phyloP scores from a whole-genome alignment of 2,888 invertebrate species.

The Zygogramma bicolorata region DNA sequence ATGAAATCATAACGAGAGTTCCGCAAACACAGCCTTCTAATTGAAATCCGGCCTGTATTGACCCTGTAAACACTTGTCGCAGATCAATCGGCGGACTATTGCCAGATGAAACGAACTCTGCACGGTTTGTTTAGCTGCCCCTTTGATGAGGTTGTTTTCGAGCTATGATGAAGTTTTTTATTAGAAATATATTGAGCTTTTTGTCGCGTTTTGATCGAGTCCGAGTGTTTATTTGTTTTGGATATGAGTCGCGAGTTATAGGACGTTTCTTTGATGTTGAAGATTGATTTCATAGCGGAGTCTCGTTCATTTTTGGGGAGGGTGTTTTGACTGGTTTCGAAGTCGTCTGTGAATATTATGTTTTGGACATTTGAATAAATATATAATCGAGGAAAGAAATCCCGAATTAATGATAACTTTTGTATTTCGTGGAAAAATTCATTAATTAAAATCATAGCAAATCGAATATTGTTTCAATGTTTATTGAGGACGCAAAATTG shows the following conservation, averaged over 20 bases:
- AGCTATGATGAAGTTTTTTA: conserved; percentile 61
- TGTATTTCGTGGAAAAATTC: too few species aligned
- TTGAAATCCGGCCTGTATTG: conserved; percentile 67
- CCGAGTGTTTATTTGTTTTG: conserved; percentile 36
- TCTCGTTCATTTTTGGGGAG: neutral
- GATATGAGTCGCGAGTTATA: conserved; percentile 33
- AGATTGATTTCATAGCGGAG: conserved; percentile 12
- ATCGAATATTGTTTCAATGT: too few species aligned
- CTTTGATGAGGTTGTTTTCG: conserved; percentile 63
- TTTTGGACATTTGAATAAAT: neutral
- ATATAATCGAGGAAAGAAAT: neutral
- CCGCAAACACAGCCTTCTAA: conserved; percentile 66
- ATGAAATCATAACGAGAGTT: conserved; percentile 68
- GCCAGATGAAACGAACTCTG: conserved; percentile 53
- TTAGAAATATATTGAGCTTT: conserved; percentile 52
- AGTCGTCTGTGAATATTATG: neutral
- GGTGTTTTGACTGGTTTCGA: neutral
- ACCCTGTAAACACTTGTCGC: conserved; percentile 67
- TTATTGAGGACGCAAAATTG: too few species aligned
- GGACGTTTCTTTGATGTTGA: conserved; percentile 32
- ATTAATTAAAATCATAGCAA: too few species aligned
- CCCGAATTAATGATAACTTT: too few species aligned
- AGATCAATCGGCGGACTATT: conserved; percentile 61
- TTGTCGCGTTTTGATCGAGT: conserved; percentile 32
- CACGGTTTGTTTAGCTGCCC: conserved; percentile 58